phyloP scores from a whole-genome alignment of 2,113 vertebrate species.

The Vombatus ursinus region DNA sequence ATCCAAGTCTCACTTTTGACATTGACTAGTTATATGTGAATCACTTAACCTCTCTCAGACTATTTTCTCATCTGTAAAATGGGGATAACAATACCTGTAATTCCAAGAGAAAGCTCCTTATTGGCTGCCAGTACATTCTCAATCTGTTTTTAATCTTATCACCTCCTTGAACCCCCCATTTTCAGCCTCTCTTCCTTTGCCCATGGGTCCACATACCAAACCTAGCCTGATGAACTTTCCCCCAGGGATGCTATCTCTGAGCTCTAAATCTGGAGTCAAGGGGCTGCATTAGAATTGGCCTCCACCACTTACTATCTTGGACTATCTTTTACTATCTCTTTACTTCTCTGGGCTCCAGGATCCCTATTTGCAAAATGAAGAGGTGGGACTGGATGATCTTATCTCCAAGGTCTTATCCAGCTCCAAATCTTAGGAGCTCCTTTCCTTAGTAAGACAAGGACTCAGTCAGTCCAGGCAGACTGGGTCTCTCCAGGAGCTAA shows the following conservation, averaged over 20 bases:
- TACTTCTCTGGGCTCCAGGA: neutral
- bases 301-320: neutral
- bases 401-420: neutral
- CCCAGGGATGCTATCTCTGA: neutral
- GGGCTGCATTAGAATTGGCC: neutral
- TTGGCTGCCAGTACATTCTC: neutral
- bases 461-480: neutral
- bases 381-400: neutral
- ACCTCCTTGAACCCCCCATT: neutral
- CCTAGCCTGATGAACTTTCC: neutral
- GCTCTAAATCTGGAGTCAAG: neutral
- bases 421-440: neutral
- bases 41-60: neutral
- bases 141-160: neutral
- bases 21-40: neutral
- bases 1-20: neutral
- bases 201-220: neutral
- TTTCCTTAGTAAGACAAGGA: neutral
- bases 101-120: neutral
- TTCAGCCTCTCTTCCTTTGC: neutral
- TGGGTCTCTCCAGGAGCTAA: slow-evolving; percentile 60
- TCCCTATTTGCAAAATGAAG: neutral
- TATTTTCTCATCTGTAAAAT: neutral
- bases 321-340: neutral
- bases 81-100: neutral